Conservation (phyloP, 2,113 vertebrate species). For the Jaculus jaculus region DNA sequence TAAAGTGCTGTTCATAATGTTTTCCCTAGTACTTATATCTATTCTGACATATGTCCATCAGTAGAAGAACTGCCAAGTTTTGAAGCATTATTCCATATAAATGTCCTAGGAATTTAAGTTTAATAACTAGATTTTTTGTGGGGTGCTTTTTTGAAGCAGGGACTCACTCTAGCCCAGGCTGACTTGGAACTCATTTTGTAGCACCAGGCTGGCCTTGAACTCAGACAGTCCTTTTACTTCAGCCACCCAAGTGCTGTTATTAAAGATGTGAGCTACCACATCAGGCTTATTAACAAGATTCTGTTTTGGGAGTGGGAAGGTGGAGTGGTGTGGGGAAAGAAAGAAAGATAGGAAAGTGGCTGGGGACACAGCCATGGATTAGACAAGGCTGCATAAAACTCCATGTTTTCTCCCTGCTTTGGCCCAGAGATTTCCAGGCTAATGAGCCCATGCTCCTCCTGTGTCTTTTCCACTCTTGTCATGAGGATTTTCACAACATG, state of each 20-base stretch:
- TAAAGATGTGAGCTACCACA: too few relatives aligned
- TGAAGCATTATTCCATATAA: conserved; percentile 43
- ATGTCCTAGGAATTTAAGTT: conserved; percentile 53
- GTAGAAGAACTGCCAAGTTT: conserved; percentile 22
- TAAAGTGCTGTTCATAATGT: neutral
- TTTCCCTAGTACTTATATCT: conserved; percentile 49
- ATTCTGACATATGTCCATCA: neutral
- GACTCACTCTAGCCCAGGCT: too few relatives aligned
- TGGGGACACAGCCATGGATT: conserved; percentile 49
- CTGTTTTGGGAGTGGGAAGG: neutral
- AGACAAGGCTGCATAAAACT: conserved; percentile 76
- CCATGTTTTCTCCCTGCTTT: conserved; percentile 70
- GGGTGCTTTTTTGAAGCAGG: too few relatives aligned
- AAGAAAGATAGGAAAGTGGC: conserved; percentile 61
- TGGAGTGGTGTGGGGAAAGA: neutral
- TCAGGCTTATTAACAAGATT: too few relatives aligned
- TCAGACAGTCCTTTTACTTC: too few relatives aligned
- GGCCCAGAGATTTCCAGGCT: conserved; percentile 83
- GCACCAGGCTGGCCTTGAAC: too few relatives aligned
- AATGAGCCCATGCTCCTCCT: conserved; percentile 86
- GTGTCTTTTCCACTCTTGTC: conserved; percentile 83
- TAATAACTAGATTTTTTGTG: conserved; percentile 47
- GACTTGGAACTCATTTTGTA: too few relatives aligned
- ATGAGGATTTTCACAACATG: conserved; percentile 87
- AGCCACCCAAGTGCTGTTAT: too few relatives aligned